These are phyloP conservation scores for Panulirus ornatus DNA, from an alignment of 1,140 invertebrate genomes.

Conservation along the genomic window DNA sequence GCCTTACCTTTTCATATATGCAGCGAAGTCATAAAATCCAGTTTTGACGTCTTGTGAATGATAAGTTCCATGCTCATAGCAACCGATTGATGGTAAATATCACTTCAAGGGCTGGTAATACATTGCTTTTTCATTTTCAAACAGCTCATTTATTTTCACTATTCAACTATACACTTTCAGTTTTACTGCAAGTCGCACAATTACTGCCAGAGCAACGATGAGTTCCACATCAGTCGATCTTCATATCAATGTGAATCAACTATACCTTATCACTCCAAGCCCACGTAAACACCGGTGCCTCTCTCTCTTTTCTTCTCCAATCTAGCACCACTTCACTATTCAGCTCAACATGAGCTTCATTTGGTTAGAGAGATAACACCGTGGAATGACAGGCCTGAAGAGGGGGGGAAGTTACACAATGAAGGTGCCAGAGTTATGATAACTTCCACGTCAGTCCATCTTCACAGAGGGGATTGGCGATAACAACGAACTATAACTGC, in stretches of 20 bases:
- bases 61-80: slow-evolving; percentile 10
- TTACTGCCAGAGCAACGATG: slow-evolving; percentile 2
- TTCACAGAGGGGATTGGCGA: not conserved
- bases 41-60: not conserved
- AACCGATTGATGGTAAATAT: not conserved
- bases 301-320: slow-evolving; percentile 4
- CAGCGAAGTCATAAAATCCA: not conserved
- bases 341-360: slow-evolving; percentile 8
- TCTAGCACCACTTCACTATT: slow-evolving; percentile 10
- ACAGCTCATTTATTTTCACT: slow-evolving; percentile 1
- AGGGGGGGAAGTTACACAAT: not conserved
- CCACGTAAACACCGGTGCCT: slow-evolving; percentile 12
- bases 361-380: slow-evolving; percentile 11
- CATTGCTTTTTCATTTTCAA: not conserved
- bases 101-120: not conserved
- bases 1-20: slow-evolving; percentile 2
- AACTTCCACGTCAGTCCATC: slow-evolving; percentile 13
- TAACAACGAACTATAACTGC: slow-evolving; percentile 3
- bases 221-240: slow-evolving; percentile 18
- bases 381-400: not conserved
- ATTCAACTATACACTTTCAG: not conserved
- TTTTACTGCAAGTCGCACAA: slow-evolving; percentile 1
- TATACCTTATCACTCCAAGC: not conserved
- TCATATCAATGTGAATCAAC: not conserved
- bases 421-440: slow-evolving; percentile 6